A percentile compares a stretch with the other conserved stretches of the same genome.
These are phyloP conservation scores for Phrynosoma blainvillii DNA, from an alignment of 2,113 vertebrate species.

Conservation along the genomic window DNA sequence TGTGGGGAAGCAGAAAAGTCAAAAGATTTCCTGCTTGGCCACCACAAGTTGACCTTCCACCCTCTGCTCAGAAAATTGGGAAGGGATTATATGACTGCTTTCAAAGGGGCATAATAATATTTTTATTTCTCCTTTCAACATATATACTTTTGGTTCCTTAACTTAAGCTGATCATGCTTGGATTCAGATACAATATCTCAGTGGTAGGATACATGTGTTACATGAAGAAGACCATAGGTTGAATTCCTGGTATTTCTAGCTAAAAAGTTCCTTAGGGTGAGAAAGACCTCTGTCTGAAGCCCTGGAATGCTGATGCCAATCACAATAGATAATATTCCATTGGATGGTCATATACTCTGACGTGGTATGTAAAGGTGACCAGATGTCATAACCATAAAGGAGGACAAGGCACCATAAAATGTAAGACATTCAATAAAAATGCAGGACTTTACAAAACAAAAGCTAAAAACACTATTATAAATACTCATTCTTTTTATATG, in stretches of 20 bases:
- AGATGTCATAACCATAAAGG: too few species aligned
- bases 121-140: neutral
- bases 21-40: constrained; percentile 7
- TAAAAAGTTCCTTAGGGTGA: too few species aligned
- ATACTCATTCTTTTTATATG: too few species aligned
- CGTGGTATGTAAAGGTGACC: too few species aligned
- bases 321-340: too few species aligned
- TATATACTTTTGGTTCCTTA: neutral
- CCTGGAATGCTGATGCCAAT: too few species aligned
- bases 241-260: neutral
- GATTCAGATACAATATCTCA: neutral
- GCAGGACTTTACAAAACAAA: too few species aligned
- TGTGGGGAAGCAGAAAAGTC: constrained; percentile 6
- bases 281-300: too few species aligned
- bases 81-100: neutral
- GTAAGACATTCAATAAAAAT: too few species aligned
- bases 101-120: neutral
- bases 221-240: neutral
- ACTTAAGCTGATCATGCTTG: neutral
- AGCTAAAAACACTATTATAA: too few species aligned
- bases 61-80: neutral
- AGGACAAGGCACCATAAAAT: too few species aligned
- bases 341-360: too few species aligned
- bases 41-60: neutral
- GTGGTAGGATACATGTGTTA: neutral